A percentile compares a stretch with the other conserved stretches of the same genome.
Evolutionary conservation across 2,797 vertebrate genomes (phyloP).

Genomic region (Acipenser ruthenus): DNA sequence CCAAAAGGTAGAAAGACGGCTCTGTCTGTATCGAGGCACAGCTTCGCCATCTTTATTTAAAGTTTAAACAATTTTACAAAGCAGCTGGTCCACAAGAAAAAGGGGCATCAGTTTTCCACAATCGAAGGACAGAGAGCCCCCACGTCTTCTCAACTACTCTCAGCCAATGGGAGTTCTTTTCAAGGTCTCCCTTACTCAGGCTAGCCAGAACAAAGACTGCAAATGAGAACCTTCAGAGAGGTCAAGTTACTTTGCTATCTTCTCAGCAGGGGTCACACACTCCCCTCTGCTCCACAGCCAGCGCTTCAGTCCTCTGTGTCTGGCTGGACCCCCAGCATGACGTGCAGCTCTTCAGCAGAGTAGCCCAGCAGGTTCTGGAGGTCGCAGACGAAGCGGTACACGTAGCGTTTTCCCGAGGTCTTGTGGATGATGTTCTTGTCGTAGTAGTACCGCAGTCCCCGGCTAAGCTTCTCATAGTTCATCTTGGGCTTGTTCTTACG

Average conservation of each 20-base stretch:
- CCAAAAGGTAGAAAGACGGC: not conserved
- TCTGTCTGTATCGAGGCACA: conserved; percentile 9
- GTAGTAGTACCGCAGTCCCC: conserved; percentile 77
- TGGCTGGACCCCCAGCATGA: conserved; percentile 75
- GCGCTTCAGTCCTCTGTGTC: conserved; percentile 74
- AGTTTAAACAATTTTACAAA: conserved; percentile 1
- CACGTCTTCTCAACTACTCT: not conserved
- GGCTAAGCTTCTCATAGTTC: conserved; percentile 85
- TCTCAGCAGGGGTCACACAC: not conserved
- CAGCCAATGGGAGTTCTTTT: conserved; percentile 12
- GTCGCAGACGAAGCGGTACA: conserved; percentile 81
- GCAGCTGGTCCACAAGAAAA: not conserved
- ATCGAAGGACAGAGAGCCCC: conserved; percentile 11
- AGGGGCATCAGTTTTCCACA: conserved; percentile 13
- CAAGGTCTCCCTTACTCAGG: conserved; percentile 3
- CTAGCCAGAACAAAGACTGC: conserved; percentile 10
- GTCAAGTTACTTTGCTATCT: conserved; percentile 14
- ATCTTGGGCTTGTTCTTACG: conserved; percentile 85
- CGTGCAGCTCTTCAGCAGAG: conserved; percentile 70
- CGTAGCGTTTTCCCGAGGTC: conserved; percentile 76
- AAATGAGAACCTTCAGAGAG: conserved; percentile 17
- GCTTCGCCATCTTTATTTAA: conserved; percentile 1
- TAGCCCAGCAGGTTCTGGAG: conserved; percentile 77
- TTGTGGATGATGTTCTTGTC: conserved; percentile 90
- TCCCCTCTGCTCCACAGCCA: not conserved